Base-by-base conservation (phyloP, 2,888 invertebrate genomes). In the Leptopilina drosophilae region DNA sequence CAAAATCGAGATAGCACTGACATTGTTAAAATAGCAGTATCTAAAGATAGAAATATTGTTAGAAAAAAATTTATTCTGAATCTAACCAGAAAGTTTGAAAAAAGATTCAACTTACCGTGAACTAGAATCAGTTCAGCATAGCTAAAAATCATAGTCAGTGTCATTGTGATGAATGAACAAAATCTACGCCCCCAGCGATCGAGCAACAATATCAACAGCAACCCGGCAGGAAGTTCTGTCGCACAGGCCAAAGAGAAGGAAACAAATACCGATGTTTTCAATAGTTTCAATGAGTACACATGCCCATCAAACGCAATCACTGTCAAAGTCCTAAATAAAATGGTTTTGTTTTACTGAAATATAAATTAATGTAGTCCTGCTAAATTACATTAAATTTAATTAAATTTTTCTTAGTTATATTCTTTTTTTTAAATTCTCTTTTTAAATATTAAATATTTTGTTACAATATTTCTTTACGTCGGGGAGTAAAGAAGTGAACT, bases 291-390 rank as follows among this genome's bases (percentile, higher is more conserved):
- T 86, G 97, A 97, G 87, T 97, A 94, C 8, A 97, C 97, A 89
- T 97, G 97, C 0, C 97, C 97, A 88, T 97, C 97, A 90, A 97
- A 97, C 0, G 96, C 96, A 86, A 97, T 90, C 0, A 97, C 96
- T 76, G 96, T 96, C 14, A 96, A 94, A 94, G 96, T 96, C 93
- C 93, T 93, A 46, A 64, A 62, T 75, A 56, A 64, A 62, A 77
- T 66, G 42, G 7, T 59, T 59, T 14, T 56, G n/a, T 56, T 56
- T 56, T 56, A 56, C 56, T 56, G 56, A 12, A 69, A 20, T n/a
- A 40, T 4, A 76, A 33, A n/a, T 59, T 59, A 15, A n/a, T 42
- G 33, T 12, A 73, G n/a, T 64, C 7, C 20, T 64, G 9, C 9
- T 64, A 42, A 42, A 42, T 42, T 42, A 42, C 6, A 42, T 42